Evolutionary conservation across 23 tunicate genomes (phyloP).

Genomic region (Ascidia mentula): DNA sequence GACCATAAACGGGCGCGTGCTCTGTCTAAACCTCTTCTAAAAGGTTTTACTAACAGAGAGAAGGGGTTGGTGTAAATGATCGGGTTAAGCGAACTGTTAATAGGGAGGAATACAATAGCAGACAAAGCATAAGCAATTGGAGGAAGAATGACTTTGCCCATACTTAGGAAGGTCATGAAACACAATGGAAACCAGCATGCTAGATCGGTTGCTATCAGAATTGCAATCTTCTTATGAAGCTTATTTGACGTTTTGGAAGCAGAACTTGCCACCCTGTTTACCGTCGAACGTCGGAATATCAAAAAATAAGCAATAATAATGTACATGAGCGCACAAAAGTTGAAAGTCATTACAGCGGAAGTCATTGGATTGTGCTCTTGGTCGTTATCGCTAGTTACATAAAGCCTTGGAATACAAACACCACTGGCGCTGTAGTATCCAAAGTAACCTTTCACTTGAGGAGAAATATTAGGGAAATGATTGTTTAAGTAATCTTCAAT

Average conservation of each 20-base stretch:
- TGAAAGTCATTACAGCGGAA: neutral
- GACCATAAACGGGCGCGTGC: too few species aligned
- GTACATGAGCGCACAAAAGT: neutral
- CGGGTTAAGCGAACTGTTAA: constrained; percentile 11
- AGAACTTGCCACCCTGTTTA: neutral
- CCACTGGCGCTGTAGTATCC: constrained; percentile 44
- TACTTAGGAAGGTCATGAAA: neutral
- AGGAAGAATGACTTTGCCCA: constrained; percentile 1
- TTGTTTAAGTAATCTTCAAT: neutral
- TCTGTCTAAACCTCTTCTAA: too few species aligned
- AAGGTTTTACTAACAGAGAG: too few species aligned
- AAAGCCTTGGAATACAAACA: constrained; percentile 36
- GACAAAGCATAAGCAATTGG: constrained; percentile 14
- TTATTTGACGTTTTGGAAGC: neutral
- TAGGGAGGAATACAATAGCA: constrained; percentile 12
- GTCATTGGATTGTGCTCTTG: neutral
- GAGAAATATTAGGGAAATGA: constrained; percentile 1
- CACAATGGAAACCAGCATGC: neutral
- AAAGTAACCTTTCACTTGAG: constrained; percentile 28
- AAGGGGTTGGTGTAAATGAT: constrained; percentile 8
- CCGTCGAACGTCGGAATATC: neutral
- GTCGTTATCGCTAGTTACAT: neutral
- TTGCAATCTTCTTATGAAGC: neutral
- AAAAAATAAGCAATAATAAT: neutral
- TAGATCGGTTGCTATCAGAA: neutral